phyloP scores from a whole-genome alignment of 2,797 vertebrate species.

The Gallirallus australis region DNA sequence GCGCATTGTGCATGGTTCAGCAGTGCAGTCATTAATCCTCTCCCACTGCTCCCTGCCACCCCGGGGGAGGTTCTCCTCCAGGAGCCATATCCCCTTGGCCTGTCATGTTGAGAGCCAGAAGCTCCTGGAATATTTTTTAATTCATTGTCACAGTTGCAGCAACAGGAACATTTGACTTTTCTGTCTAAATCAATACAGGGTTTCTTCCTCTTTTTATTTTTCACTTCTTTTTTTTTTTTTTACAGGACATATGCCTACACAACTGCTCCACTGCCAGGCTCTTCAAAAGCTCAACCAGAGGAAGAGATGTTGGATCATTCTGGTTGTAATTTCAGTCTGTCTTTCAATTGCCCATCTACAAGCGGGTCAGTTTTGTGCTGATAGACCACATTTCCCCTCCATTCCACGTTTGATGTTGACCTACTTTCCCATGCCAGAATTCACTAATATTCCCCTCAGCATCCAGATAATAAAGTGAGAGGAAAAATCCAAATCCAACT shows the following conservation, averaged over 20 bases:
- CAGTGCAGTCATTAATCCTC: slow-evolving; percentile 6
- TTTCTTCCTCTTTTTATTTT: background rate
- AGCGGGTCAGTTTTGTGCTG: background rate
- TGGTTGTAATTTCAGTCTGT: background rate
- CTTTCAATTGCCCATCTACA: slow-evolving; percentile 3
- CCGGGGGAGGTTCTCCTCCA: slow-evolving; percentile 22
- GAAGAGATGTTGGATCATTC: background rate
- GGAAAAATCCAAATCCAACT: slow-evolving; percentile 42
- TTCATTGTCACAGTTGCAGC: slow-evolving; percentile 20
- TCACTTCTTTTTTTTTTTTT: background rate
- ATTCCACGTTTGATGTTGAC: slow-evolving; percentile 53
- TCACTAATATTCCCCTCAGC: slow-evolving; percentile 54
- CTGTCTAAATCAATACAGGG: background rate
- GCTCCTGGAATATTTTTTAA: slow-evolving; percentile 20
- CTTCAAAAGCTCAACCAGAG: background rate
- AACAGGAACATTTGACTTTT: slow-evolving; percentile 17
- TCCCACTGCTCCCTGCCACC: background rate
- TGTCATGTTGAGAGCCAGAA: background rate
- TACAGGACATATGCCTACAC: background rate
- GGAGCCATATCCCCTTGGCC: background rate
- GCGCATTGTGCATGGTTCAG: slow-evolving; percentile 33
- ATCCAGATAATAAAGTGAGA: slow-evolving; percentile 43
- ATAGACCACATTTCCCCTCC: background rate
- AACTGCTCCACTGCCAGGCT: background rate
- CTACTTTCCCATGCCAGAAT: slow-evolving; percentile 46